Percentiles rank a stretch among this genome's conserved stretches.
phyloP scores from a whole-genome alignment of 2,888 invertebrate species.

The Cheilosia impressa region DNA sequence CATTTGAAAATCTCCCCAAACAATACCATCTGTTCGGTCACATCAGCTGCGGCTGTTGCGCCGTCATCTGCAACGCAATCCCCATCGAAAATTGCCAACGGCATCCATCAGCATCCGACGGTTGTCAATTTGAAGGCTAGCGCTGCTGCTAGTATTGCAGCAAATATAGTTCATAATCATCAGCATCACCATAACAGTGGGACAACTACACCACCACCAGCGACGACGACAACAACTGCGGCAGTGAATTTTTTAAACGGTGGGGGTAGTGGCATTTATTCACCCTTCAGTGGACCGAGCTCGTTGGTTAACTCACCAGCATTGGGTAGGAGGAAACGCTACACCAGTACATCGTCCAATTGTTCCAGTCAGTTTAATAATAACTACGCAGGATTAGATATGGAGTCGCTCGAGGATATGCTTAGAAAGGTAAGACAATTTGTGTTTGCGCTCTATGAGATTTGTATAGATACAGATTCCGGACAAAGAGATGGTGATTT shows the following conservation, averaged over 20 bases:
- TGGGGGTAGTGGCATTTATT: conserved; percentile 63
- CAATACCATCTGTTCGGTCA: conserved; percentile 27
- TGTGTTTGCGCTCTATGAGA: not conserved
- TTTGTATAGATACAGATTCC: not conserved
- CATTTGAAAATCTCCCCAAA: conserved; percentile 62
- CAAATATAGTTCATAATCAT: conserved; percentile 53
- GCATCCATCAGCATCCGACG: conserved; percentile 76
- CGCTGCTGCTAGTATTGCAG: conserved; percentile 52
- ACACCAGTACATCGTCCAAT: conserved; percentile 86
- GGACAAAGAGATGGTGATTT: no score
- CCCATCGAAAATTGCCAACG: conserved; percentile 62
- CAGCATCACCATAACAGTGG: conserved; percentile 41
- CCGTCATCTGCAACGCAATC: conserved; percentile 69
- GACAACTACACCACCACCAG: conserved; percentile 45
- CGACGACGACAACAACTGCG: conserved; percentile 36
- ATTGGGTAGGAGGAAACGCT: conserved; percentile 87
- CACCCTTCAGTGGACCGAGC: conserved; percentile 80
- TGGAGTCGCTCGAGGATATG: conserved; percentile 92
- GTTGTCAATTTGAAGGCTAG: conserved; percentile 77
- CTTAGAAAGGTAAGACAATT: conserved; percentile 87
- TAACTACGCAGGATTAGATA: conserved; percentile 86
- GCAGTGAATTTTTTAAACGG: conserved; percentile 59
- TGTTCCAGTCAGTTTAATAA: conserved; percentile 87
- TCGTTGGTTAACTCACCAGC: conserved; percentile 84
- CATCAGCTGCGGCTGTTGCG: conserved; percentile 52